Base-by-base conservation (phyloP, 2,113 vertebrate genomes). In the Peromyscus maniculatus region DNA sequence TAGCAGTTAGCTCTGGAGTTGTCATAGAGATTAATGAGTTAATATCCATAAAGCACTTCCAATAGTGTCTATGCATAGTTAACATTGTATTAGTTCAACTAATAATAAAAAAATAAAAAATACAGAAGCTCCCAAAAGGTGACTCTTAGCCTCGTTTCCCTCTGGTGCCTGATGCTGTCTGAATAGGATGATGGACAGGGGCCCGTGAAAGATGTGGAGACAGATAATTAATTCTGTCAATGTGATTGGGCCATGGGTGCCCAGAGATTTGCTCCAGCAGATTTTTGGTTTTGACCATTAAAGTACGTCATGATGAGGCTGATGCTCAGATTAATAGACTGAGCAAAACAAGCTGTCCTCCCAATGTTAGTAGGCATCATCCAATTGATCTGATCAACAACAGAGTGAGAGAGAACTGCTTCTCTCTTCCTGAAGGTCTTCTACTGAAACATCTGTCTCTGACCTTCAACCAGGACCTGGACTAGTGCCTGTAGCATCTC, bases 161-260 rank as follows among this genome's bases (percentile, higher is more conserved):
- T 96, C 86, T 83, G 77, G 21, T 82, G 31, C 19, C 22, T 59
- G 24, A 31, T 96, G 46, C n/a, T 88, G 12, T 92, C 59, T 93
- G 79, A 95, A 11, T 78, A 59, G 62, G 2, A 78, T 21, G 13
- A 86, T 86, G 21, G 9, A 72, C n/a, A 75, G 4, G 24, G 16
- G 36, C 66, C 74, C 75, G 21, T 90, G 49, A 36, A 93, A 71
- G 66, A 90, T 80, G n/a, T 94, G 87, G 36, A 88, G 33, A 83
- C 24, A 89, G 59, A 36, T 80, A 26, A 46, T 79, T 95, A 43
- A 96, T 95, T 96, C 5, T 71, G 13, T 91, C 78, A 82, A 33
- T 24, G 84, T 87, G 78, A 93, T 6, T 52, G 46, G 26, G 33
- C 22, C 24, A 59, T 21, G 7, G 1, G 0, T 72, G 22, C 72